Base-by-base conservation (phyloP, 2,888 invertebrate genomes). In the Drosophila mayaguana region DNA sequence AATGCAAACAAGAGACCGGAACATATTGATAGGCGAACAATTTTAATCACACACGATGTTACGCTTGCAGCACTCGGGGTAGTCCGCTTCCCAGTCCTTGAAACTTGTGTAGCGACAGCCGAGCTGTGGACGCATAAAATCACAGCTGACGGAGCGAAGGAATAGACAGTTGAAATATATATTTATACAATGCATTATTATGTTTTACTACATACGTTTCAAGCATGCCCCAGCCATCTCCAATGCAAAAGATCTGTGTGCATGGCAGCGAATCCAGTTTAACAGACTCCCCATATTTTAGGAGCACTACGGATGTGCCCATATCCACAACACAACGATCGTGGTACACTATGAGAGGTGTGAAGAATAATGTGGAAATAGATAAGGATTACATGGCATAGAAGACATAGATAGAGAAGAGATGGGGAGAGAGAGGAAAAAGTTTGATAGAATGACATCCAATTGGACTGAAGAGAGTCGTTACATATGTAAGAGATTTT, bases 141-240 rank as follows among this genome's bases (percentile, higher is more conserved):
- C 72, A 32, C 84, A 84, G 4, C 83, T 84, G 25, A 7, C 28
- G 7, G 28, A 28, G 28, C 7, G 28, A 7, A 28, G 7, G 7
- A 8, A 28, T 28, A 8, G 28, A 28, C 7, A 28, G 28, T 28
- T 28, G 1, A 28, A 7, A 8, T 28, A 28, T 28, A 28, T 28
- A 28, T 28, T 28, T 28, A 28, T 28, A 28, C 8, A 28, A 28
- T 11, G 25, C 16, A 16, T 28, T 2, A 16, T 12, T 7, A 7
- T 8, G 7, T 0, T 28, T 7, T 28, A 61, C 74, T 63, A 28
- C 78, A 42, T 60, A 87, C 83, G 88, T 84, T 43, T 62, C 53
- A 0, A 84, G 70, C 72, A 74, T 48, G 5, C 82, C 83, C 68
- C 62, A 87, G 7, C 88, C 88, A 59, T 80, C 77, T 7, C 80